Base-by-base conservation (phyloP, 1,140 invertebrate species). In the Parapsyche elsis region DNA sequence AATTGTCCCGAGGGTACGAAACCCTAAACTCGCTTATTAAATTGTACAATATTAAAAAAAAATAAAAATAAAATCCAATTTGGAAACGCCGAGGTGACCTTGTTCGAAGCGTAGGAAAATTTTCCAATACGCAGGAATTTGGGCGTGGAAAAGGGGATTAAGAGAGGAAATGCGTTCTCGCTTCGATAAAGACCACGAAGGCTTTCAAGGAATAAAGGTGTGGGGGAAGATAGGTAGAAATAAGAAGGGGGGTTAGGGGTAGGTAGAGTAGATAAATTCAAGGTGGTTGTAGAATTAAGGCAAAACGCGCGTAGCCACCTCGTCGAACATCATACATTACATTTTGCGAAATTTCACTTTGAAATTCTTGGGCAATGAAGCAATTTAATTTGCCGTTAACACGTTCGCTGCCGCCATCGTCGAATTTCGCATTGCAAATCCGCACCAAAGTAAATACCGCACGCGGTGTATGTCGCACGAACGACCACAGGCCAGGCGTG, bases 161-260 rank as follows among this genome's bases (percentile, higher is more conserved):
- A 30, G 64, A 24, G 64, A 26, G 64, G 21, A 67, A 67, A 67
- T 67, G 64, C 64, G 64, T 67, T 67, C 24, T 30, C 24, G 64
- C 64, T 67, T 24, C 64, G 64, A 67, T 67, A 67, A 67, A 67
- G 64, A 67, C 64, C 21, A 4, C 64, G 64, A 23, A 67, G 64
- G 64, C 64, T 67, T 67, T 67, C 64, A 67, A 67, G 64, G 64
- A 67, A 67, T 67, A 67, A 67, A 67, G 64, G 64, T 26, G 64
- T 24, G 23, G 64, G 21, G 21, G 21, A 5, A 16, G 59, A n/a
- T n/a, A n/a, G 49, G 49, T 1, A 2, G 49, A 53, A 38, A 19
- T n/a, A n/a, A n/a, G n/a, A n/a, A n/a, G n/a, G n/a, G 49, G 10
- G n/a, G n/a, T 19, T 61, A 9, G n/a, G 14, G n/a, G n/a, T n/a